Percentiles rank a stretch among this genome's conserved stretches.
These are phyloP conservation scores for Camponotus pennsylvanicus DNA, from an alignment of 1,140 invertebrate genomes.

Conservation along the genomic window DNA sequence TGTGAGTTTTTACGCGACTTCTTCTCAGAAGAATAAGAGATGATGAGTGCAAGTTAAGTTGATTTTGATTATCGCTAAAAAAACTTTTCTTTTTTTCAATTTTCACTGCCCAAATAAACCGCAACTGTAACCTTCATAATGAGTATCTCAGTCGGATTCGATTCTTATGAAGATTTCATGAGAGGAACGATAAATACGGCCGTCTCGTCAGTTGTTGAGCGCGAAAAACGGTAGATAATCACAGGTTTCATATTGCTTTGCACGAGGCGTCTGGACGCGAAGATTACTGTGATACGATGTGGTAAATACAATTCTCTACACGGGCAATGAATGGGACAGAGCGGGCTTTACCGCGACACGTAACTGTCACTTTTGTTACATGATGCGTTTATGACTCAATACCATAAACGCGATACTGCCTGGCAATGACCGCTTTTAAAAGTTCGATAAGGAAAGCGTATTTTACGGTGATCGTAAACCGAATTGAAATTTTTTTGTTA, in stretches of 20 bases:
- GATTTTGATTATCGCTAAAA: neutral
- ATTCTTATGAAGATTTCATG: neutral
- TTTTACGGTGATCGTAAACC: neutral
- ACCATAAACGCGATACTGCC: conserved; percentile 10
- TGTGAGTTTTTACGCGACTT: no score
- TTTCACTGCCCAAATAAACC: neutral
- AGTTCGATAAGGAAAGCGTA: neutral
- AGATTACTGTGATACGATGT: conserved; percentile 19
- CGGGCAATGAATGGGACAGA: conserved; percentile 50
- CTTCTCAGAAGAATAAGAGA: neutral
- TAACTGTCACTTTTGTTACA: conserved; percentile 36
- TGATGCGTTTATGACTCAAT: conserved; percentile 40
- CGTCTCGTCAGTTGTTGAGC: neutral
- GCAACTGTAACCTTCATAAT: neutral
- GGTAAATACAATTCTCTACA: conserved; percentile 45
- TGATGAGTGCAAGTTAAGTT: neutral
- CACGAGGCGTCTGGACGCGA: conserved; percentile 29
- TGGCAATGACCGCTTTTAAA: conserved; percentile 17
- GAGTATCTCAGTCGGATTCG: neutral
- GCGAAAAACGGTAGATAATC: conserved; percentile 35
- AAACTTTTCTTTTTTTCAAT: neutral
- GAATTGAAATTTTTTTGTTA: no score
- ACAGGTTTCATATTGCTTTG: neutral
- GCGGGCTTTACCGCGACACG: conserved; percentile 45
- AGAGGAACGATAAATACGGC: neutral